These are phyloP conservation scores for Eonycteris spelaea DNA, from an alignment of 2,113 vertebrate species.

Conservation along the genomic window DNA sequence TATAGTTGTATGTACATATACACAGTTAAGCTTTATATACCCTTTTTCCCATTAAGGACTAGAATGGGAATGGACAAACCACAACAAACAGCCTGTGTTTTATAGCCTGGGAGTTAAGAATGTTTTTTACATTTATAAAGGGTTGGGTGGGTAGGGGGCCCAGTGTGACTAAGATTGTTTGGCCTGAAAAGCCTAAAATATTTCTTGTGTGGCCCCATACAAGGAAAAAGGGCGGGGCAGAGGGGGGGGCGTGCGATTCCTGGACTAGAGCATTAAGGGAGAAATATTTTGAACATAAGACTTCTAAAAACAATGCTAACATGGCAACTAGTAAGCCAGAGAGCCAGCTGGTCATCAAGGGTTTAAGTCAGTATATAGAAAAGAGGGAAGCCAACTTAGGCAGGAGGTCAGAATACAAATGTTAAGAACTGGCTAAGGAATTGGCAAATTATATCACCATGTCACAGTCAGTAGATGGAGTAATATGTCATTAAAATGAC, in stretches of 20 bases:
- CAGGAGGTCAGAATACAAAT: neutral
- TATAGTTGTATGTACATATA: neutral
- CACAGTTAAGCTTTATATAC: neutral
- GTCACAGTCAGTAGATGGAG: neutral
- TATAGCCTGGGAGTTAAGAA: neutral
- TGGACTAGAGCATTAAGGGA: neutral
- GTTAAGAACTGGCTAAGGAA: slow-evolving; percentile 10
- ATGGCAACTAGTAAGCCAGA: neutral
- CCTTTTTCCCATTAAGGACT: neutral
- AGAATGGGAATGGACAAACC: neutral
- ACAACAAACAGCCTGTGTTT: neutral
- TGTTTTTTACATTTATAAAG: neutral
- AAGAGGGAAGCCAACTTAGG: neutral
- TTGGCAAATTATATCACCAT: neutral
- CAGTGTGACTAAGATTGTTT: neutral
- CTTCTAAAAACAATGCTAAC: neutral
- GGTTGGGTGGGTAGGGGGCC: neutral
- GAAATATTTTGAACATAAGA: neutral
- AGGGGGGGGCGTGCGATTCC: neutral
- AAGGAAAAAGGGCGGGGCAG: neutral
- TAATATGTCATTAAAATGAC: neutral
- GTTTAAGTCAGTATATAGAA: neutral
- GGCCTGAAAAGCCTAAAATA: neutral
- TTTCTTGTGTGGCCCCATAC: neutral
- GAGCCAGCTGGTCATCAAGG: neutral